A percentile compares a stretch with the other conserved stretches of the same genome.
phyloP scores from a whole-genome alignment of 35 echinoderm and acorn worm species.

The Hemicentrotus pulcherrimus region DNA sequence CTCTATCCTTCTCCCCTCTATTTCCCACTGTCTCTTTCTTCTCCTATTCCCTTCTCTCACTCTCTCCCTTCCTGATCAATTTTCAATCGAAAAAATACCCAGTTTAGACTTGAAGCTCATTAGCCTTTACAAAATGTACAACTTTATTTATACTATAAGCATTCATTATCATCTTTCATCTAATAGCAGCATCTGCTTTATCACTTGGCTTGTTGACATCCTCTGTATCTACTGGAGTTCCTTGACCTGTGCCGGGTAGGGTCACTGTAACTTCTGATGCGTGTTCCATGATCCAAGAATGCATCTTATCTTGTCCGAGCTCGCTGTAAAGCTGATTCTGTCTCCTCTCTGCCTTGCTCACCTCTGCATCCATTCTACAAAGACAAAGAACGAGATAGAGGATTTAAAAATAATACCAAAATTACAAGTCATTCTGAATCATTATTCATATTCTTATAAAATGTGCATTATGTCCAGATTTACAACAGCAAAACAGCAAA shows the following conservation, averaged over 20 bases:
- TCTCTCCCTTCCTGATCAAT: background rate
- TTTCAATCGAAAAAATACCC: background rate
- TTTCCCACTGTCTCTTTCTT: background rate
- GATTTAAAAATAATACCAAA: background rate
- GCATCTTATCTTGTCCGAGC: conserved; percentile 76
- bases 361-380: conserved; percentile 85
- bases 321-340: conserved; percentile 77
- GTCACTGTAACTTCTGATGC: conserved; percentile 60
- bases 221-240: background rate
- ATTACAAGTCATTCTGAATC: background rate
- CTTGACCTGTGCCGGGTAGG: background rate
- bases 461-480: background rate
- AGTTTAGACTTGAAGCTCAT: background rate
- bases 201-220: background rate
- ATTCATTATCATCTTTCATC: conserved; percentile 30
- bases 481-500: background rate
- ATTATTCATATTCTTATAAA: background rate
- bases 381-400: conserved; percentile 15
- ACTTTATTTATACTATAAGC: background rate
- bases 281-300: conserved; percentile 94
- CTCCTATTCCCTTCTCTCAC: background rate
- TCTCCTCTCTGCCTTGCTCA: conserved; percentile 54
- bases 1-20: background rate
- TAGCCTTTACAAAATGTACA: background rate
- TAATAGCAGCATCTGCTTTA: conserved; percentile 17